These are phyloP conservation scores for Dolichomitus sp. DNA, from an alignment of 2,888 invertebrate genomes.

Conservation along the genomic window DNA sequence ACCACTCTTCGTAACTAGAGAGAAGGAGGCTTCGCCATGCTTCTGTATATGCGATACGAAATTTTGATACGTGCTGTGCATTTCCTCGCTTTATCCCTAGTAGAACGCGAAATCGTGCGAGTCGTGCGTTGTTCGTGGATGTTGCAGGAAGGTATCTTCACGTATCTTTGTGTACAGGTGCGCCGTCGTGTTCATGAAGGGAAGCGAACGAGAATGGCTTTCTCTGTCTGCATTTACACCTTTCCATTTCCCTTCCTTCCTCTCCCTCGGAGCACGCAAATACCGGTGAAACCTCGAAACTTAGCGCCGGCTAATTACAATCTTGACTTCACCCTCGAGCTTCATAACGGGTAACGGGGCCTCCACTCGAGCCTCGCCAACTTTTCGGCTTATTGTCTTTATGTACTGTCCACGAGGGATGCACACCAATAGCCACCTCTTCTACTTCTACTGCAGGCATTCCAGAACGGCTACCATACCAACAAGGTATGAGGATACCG, in stretches of 20 bases:
- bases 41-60: slow-evolving; percentile 75
- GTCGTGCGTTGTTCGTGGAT: slow-evolving; percentile 63
- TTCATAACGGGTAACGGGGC: slow-evolving; percentile 83
- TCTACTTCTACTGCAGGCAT: slow-evolving; percentile 10
- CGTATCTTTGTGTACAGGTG: slow-evolving; percentile 38
- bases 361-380: slow-evolving; percentile 76
- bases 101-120: slow-evolving; percentile 65
- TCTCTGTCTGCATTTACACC: slow-evolving; percentile 23
- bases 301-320: slow-evolving; percentile 85
- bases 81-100: slow-evolving; percentile 64
- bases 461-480: not conserved
- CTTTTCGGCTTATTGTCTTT: slow-evolving; percentile 85
- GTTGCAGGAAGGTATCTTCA: slow-evolving; percentile 34
- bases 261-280: slow-evolving; percentile 76
- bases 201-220: slow-evolving; percentile 12
- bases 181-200: slow-evolving; percentile 27
- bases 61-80: slow-evolving; percentile 84
- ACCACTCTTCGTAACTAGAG: slow-evolving; percentile 41
- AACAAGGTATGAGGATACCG: slow-evolving; percentile 4
- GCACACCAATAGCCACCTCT: slow-evolving; percentile 41
- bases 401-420: slow-evolving; percentile 83
- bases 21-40: slow-evolving; percentile 41
- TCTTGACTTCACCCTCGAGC: slow-evolving; percentile 85
- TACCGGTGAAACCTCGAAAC: slow-evolving; percentile 82
- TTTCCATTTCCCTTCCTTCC: slow-evolving; percentile 3